Evolutionary conservation across 2,888 invertebrate species (phyloP), one percentile per base, ranked within the genome.

Genomic region (Erpobdella octoculata): DNA sequence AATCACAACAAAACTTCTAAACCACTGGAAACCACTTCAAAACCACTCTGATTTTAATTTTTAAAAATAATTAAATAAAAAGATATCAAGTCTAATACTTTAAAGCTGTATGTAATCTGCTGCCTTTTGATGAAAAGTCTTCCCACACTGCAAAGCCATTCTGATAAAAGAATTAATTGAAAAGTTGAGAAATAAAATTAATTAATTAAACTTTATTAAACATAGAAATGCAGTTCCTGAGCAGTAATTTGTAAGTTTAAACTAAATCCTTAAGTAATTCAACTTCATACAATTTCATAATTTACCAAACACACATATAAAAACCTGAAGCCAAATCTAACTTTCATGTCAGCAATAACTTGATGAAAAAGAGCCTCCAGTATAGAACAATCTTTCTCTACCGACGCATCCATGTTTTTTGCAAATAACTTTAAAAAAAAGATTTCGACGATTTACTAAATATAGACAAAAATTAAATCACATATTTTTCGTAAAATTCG

Each of bases 301-400:
- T 31, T 15, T 12, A 66, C 9, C 35, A n/a, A 25, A 48, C 6
- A 38, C n/a, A 28, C 5, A 38, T 6, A 6, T n/a, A 3, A n/a
- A 66, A 36, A n/a, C 38, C 6, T 8, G 28, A 36, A 9, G 9
- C 9, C 21, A 53, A 53, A 25, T 53, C 9, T 53, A 87, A 94
- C 95, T 91, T 95, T 95, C 91, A 96, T 91, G 84, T 96, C 96
- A 81, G 89, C 89, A 79, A 96, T 90, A 79, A 96, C 92, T 84
- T 92, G 92, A 85, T 94, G 93, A 84, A 95, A 95, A 78, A 95
- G 88, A 82, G 91, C 91, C 84, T 94, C 94, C 81, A 94, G 86
- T 78, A 91, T 92, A 83, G 79, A 78, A 72, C 80, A 80, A 70
- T 82, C 81, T 74, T 79, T 81, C 72, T 82, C 82, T 38, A 80